phyloP scores from a whole-genome alignment of 2,113 vertebrate genomes.

The Pedionomus torquatus region DNA sequence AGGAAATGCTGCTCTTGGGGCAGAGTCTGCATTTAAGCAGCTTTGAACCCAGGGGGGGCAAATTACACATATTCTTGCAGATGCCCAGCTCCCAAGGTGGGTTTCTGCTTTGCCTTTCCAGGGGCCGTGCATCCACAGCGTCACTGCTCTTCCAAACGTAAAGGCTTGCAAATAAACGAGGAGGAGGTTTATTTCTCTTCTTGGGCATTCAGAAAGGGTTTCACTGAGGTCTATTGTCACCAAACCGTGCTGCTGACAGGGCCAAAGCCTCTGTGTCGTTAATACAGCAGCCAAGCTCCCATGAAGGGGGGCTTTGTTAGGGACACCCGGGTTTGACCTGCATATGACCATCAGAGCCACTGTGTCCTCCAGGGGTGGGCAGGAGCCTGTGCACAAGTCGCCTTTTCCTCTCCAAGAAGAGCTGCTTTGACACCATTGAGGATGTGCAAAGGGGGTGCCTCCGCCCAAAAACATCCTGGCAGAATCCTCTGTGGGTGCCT shows the following conservation, averaged over 20 bases:
- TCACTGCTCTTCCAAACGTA: not conserved
- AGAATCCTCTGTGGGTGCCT: not conserved
- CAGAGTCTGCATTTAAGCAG: not conserved
- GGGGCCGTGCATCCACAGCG: rapidly evolving
- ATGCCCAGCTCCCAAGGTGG: not conserved
- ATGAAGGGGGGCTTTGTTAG: not conserved
- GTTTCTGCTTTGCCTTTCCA: not conserved
- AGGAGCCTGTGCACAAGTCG: not conserved
- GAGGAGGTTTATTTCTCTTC: not conserved
- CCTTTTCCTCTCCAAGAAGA: not conserved
- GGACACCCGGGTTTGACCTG: not conserved
- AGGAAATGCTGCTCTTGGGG: not conserved
- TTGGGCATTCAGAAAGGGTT: not conserved
- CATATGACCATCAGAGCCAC: not conserved
- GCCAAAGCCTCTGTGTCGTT: not conserved
- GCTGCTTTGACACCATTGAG: not conserved
- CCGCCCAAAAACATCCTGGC: not conserved
- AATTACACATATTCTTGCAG: not conserved
- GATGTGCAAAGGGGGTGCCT: not conserved
- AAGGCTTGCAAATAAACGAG: not conserved
- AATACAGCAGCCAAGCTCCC: not conserved
- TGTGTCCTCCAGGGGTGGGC: not conserved
- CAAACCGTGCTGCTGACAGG: not conserved
- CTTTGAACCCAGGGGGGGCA: not conserved
- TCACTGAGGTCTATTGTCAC: not conserved